These are phyloP conservation scores for Saguinus midas DNA, from an alignment of 2,113 vertebrate species.

Conservation along the genomic window DNA sequence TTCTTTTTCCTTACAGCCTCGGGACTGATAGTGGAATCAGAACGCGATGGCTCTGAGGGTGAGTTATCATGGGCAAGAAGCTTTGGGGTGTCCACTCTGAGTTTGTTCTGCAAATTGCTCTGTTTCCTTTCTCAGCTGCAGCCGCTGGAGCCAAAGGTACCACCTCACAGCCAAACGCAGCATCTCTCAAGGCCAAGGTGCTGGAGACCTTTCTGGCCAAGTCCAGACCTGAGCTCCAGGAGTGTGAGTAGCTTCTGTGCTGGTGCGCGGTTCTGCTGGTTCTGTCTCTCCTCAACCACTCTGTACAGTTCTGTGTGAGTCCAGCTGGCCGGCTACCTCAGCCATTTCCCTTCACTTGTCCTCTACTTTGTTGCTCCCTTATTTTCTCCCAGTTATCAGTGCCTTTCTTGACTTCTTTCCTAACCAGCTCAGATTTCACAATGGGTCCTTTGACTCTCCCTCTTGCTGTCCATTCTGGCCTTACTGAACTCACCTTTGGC, in stretches of 20 bases:
- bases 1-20: background rate
- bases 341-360: background rate
- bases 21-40: background rate
- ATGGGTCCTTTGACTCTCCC: background rate
- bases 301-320: fast-evolving
- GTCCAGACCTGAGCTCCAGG: slow-evolving; percentile 86
- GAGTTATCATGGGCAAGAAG: background rate
- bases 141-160: background rate
- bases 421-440: background rate
- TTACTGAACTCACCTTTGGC: background rate
- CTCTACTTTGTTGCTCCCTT: background rate
- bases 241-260: slow-evolving; percentile 85
- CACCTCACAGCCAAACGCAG: fast-evolving
- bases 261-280: fast-evolving
- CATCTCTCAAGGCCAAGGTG: background rate
- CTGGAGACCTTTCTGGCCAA: slow-evolving; percentile 74
- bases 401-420: background rate
- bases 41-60: background rate
- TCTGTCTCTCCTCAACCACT: background rate
- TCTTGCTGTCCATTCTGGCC: background rate
- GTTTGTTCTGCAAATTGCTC: background rate
- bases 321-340: too few species aligned
- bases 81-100: background rate
- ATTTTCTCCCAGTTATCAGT: too few species aligned
- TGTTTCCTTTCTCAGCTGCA: background rate